Base-by-base conservation (phyloP, 2,888 invertebrate genomes). In the Latrodectus elegans region DNA sequence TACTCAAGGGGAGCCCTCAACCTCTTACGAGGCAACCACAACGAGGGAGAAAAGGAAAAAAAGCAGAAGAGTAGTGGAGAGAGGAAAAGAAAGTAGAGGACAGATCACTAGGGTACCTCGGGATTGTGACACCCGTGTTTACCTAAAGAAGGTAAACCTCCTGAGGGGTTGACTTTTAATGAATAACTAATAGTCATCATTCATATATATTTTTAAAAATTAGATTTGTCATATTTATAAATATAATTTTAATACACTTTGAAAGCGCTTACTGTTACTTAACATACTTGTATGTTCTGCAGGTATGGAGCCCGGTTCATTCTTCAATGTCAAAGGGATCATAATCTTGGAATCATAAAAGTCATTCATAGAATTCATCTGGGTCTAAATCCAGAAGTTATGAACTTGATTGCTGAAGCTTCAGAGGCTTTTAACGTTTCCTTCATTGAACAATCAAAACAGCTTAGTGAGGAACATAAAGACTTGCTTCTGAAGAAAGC, bases 271-370 rank as follows among this genome's bases (percentile, higher is more conserved):
- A 14, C 3, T 55, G 9, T 8, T 55, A 15, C 1, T 55, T 0
- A 60, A 4, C 10, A 11, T 15, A 60, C 0, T 22, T 67, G 0
- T 11, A 11, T 26, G 8, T 38, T 8, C 67, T 81, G 12, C 53
- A 88, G 94, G 91, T 94, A 96, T 91, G 97, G 97, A 0, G 96
- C 97, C 9, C 90, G 90, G 49, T 91, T 93, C 17, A 91, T 92
- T 38, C 22, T 96, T 94, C 96, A 96, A 92, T 96, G 96, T 14
- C 96, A 96, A 90, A 96, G 95, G 91, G 94, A 96, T 84, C 96
- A 97, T 91, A 96, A 96, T 0, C 95, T 95, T 91, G 96, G 97
- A 65, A 95, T 97, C 82, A 93, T 97, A 6, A 96, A 96, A 92
- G 95, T 95, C 51, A 94, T 96, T 15, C 95, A 95, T 90, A 95